These are phyloP conservation scores for Papilio protenor DNA, from an alignment of 2,888 invertebrate species.

Conservation along the genomic window DNA sequence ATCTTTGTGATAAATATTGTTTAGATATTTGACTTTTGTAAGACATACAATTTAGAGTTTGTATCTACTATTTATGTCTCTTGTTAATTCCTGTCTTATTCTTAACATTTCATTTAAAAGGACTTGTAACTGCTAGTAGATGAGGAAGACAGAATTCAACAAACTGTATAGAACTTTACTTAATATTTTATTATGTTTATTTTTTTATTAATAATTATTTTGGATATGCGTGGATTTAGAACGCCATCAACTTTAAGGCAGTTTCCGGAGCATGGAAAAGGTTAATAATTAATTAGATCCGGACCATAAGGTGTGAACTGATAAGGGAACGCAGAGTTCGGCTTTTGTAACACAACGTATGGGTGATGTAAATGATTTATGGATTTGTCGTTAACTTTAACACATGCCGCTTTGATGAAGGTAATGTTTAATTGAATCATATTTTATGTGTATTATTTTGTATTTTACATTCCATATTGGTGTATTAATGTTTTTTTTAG, in stretches of 20 bases:
- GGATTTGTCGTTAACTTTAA: constrained; percentile 23
- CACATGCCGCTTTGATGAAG: neutral
- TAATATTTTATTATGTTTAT: neutral
- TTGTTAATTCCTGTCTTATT: neutral
- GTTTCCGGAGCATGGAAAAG: constrained; percentile 14
- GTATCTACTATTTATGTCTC: neutral
- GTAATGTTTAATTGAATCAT: neutral
- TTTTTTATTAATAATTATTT: neutral
- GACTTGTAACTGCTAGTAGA: no score
- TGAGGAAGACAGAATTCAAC: no score
- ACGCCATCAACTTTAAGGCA: constrained; percentile 5
- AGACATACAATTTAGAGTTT: neutral
- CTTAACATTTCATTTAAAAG: no score
- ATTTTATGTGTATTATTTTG: neutral
- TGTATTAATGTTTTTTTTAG: no score
- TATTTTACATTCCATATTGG: neutral
- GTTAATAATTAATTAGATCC: constrained; percentile 51
- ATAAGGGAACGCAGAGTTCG: no score
- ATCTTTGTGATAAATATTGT: neutral
- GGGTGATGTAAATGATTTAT: constrained; percentile 16
- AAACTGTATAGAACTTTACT: neutral
- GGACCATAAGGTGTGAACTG: constrained; percentile 45
- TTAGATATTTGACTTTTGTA: neutral
- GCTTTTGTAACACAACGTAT: no score
- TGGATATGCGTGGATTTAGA: neutral